Conservation (phyloP, 30 jellyfish, hydroid and myxozoan species). For the Hydra vulgaris region DNA sequence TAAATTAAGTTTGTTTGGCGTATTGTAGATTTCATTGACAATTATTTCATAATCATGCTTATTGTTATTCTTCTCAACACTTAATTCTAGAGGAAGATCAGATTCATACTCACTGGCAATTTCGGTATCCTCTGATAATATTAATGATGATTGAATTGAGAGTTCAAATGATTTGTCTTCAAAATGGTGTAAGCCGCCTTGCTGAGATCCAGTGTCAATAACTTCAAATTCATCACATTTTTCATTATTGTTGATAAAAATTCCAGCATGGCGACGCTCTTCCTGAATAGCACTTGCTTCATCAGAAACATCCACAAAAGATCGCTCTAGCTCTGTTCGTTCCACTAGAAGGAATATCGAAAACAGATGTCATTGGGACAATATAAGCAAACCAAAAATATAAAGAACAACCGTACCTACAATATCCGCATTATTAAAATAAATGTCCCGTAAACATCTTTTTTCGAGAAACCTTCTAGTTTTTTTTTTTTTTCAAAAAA, state of each 20-base stretch:
- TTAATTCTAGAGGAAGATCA: conserved; percentile 69
- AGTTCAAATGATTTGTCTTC: conserved; percentile 85
- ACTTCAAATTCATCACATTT: conserved; percentile 91
- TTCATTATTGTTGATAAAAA: conserved; percentile 80
- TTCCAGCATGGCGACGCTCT: conserved; percentile 56
- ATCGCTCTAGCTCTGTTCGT: conserved; percentile 63
- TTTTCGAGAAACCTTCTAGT: not conserved
- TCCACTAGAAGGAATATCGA: conserved; percentile 21
- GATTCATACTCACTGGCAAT: conserved; percentile 55
- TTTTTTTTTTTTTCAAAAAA: not conserved
- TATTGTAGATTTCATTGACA: conserved; percentile 5
- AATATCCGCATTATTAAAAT: not conserved
- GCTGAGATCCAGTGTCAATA: conserved; percentile 69
- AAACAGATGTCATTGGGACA: conserved; percentile 19
- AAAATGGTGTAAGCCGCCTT: conserved; percentile 54
- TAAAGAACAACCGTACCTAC: not conserved
- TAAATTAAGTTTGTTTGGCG: not conserved
- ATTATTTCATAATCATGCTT: conserved; percentile 27
- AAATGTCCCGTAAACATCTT: not conserved
- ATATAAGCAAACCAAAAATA: not conserved
- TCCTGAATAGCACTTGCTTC: conserved; percentile 76
- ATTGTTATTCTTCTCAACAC: conserved; percentile 25
- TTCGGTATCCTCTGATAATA: conserved; percentile 26
- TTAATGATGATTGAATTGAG: conserved; percentile 35
- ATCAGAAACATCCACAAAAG: conserved; percentile 82